A percentile compares a stretch with the other conserved stretches of the same genome.
phyloP scores from a whole-genome alignment of 2,797 vertebrate species.

The Phyllotis vaccarum region DNA sequence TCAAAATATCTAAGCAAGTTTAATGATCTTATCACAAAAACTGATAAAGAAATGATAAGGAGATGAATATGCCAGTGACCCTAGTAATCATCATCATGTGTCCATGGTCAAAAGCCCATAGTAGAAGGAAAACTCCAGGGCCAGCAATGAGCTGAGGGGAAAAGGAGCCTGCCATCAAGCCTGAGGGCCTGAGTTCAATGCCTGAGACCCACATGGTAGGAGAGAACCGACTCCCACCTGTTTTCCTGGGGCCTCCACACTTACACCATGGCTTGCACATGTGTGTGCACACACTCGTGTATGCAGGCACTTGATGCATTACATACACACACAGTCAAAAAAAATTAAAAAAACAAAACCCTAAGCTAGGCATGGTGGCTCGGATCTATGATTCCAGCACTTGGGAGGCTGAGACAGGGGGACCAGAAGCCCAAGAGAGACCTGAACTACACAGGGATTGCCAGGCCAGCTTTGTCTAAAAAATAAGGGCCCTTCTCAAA shows the following conservation, averaged over 20 bases:
- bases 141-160: not conserved
- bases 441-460: not conserved
- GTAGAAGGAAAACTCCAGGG: not conserved
- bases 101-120: not conserved
- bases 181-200: not conserved
- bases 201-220: not conserved
- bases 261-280: not conserved
- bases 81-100: not conserved
- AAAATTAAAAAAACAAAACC: not conserved
- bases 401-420: not conserved
- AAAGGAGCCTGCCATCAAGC: not conserved
- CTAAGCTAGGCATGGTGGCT: not conserved
- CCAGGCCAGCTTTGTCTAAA: not conserved
- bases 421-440: not conserved
- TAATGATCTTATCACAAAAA: not conserved
- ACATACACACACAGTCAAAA: not conserved
- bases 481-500: not conserved
- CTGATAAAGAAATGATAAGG: not conserved
- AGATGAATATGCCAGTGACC: not conserved
- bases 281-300: not conserved
- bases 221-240: not conserved
- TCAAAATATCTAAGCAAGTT: not conserved
- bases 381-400: not conserved
- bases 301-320: not conserved
- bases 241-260: not conserved